phyloP scores from a whole-genome alignment of 2,888 invertebrate species.

The Parapristionchus giblindavisi region DNA sequence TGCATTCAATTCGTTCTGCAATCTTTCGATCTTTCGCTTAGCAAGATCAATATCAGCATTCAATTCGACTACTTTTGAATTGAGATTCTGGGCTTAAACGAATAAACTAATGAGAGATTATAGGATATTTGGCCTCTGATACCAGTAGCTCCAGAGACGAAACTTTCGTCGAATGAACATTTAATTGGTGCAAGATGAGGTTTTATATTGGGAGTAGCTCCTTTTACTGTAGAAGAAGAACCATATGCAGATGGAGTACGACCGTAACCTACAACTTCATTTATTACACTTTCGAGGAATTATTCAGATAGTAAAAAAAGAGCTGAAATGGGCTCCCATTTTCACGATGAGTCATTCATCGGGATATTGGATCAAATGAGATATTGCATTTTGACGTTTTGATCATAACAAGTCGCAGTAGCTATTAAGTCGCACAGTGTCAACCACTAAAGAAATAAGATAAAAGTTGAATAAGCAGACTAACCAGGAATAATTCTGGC shows the following conservation, averaged over 20 bases:
- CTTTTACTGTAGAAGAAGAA: no score
- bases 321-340: no score
- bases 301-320: no score
- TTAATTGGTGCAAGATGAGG: conserved; percentile 8
- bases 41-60: conserved; percentile 15
- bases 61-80: conserved; percentile 13
- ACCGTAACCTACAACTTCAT: no score
- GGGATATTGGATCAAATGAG: no score
- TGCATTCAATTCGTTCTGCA: conserved; percentile 1
- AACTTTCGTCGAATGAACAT: conserved; percentile 20
- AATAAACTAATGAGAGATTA: background rate
- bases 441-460: background rate
- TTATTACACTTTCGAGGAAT: no score
- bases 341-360: no score
- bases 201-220: no score
- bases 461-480: background rate
- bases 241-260: no score
- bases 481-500: background rate
- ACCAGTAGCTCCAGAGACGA: conserved; percentile 20
- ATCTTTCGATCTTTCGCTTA: conserved; percentile 20
- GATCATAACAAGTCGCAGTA: no score
- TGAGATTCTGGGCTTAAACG: conserved; percentile 25
- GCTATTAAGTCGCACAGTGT: no score
- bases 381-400: no score
- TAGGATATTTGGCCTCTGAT: background rate